Percentiles rank a stretch among this genome's conserved stretches.
Conservation (phyloP, 2,797 vertebrate species). For the Anniella stebbinsi region DNA sequence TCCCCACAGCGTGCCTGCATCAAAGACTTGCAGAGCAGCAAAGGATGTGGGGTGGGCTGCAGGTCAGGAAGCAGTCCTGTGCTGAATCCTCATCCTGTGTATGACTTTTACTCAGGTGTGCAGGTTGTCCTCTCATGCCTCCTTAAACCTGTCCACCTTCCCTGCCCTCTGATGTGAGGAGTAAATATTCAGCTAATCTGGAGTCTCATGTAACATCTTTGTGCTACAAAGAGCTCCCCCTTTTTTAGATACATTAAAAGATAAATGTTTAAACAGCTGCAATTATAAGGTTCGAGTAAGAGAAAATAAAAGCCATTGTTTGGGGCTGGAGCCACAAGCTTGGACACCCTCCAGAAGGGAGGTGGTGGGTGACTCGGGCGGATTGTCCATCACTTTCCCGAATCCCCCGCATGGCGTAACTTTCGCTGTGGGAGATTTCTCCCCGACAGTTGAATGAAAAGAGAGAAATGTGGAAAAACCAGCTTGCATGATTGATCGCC, state of each 20-base stretch:
- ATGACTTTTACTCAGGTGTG: not conserved
- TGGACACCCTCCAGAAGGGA: conserved; percentile 72
- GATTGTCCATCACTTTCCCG: conserved; percentile 74
- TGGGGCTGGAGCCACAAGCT: conserved; percentile 56
- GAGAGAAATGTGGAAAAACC: conserved; percentile 83
- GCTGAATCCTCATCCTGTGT: not conserved
- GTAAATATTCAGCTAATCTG: conserved; percentile 47
- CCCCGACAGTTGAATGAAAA: conserved; percentile 76
- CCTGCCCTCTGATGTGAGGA: conserved; percentile 58
- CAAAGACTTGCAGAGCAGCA: not conserved
- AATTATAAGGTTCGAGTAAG: conserved; percentile 61
- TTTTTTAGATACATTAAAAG: conserved; percentile 71
- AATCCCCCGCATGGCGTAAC: conserved; percentile 74
- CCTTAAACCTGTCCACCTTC: conserved; percentile 10
- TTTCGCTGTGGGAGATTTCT: conserved; percentile 80
- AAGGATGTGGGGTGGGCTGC: not conserved
- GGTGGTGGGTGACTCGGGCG: conserved; percentile 70
- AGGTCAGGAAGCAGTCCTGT: not conserved
- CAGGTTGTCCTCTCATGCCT: not conserved
- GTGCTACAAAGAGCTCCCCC: conserved; percentile 61
- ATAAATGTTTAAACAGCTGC: conserved; percentile 81
- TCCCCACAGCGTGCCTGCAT: too few species aligned
- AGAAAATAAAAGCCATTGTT: conserved; percentile 60
- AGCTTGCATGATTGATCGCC: conserved; percentile 78
- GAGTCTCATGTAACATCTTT: conserved; percentile 69